Base-by-base conservation (phyloP, 1,140 invertebrate genomes). In the Drosophila sp. region DNA sequence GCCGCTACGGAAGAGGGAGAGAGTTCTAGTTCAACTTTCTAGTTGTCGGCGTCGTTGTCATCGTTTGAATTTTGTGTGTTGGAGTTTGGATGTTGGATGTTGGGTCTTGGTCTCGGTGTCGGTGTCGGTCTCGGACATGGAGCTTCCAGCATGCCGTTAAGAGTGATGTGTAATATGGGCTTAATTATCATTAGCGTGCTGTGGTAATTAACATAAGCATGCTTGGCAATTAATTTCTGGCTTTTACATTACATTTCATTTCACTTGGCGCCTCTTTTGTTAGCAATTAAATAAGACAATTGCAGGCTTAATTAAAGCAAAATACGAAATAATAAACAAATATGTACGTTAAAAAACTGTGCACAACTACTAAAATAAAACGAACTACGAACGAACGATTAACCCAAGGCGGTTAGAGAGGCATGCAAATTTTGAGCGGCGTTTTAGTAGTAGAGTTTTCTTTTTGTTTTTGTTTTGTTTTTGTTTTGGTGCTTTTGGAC, bases 121-220 rank as follows among this genome's bases (percentile, higher is more conserved):
- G 17, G 17, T 47, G 23, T n/a, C 33, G 54, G 60, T 65, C 70
- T 60, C 23, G 50, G 47, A 67, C 77, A 56, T 71, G 72, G 66
- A 74, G 61, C 70, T 27, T 50, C 44, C 25, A 40, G 67, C 79
- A 84, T 85, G 81, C 81, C 78, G 57, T 84, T 81, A 86, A 75
- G 44, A 50, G 44, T 27, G 10, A 68, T 79, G 76, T 83, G 72
- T 79, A 76, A 87, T 76, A 71, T 87, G 72, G 67, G 23, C 84
- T 76, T 89, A 86, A 80, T 80, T 89, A 87, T 83, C 66, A 89
- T 87, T 79, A 87, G 68, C 67, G 75, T 77, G 74, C 61, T 79
- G 55, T 58, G 69, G 72, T 83, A 79, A 83, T 89, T 80, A 87
- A 83, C 84, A 83, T 87, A 84, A 84, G 66, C 83, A 86, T 87